These are phyloP conservation scores for Drosophila setifemur DNA, from an alignment of 1,140 invertebrate genomes.

Conservation along the genomic window DNA sequence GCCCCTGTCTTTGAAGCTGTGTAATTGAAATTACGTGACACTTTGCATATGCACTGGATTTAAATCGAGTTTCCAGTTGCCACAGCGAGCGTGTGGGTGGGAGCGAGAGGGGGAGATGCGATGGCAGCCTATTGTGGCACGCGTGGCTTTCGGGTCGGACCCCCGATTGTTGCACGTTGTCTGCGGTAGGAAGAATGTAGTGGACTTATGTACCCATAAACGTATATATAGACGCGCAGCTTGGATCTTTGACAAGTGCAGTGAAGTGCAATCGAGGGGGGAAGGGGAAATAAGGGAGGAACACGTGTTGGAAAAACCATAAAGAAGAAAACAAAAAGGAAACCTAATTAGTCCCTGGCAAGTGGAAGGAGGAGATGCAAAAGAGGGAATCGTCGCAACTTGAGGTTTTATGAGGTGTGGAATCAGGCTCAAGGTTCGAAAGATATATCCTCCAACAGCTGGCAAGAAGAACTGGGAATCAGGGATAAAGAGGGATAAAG, in stretches of 20 bases:
- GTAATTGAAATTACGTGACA: conserved; percentile 80
- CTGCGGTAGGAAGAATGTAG: conserved; percentile 33
- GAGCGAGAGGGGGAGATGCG: background rate
- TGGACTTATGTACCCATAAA: conserved; percentile 1
- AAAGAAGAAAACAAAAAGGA: conserved; percentile 28
- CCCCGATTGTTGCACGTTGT: conserved; percentile 16
- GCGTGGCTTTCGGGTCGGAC: conserved; percentile 45
- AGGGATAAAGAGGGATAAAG: background rate
- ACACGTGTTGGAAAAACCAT: conserved; percentile 38
- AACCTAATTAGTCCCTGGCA: conserved; percentile 60
- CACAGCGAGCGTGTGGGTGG: conserved; percentile 20
- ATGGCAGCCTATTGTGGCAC: conserved; percentile 58
- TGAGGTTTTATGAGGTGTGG: conserved; percentile 9
- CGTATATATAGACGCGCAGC: conserved; percentile 36
- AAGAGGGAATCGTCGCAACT: background rate
- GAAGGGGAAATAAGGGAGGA: background rate
- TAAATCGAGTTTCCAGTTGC: conserved; percentile 75
- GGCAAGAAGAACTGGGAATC: background rate
- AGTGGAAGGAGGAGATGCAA: conserved; percentile 3
- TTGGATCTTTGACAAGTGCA: conserved; percentile 62
- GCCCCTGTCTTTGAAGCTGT: conserved; percentile 51
- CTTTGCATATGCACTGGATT: conserved; percentile 79
- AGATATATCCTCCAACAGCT: conserved; percentile 5
- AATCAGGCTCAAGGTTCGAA: conserved; percentile 5
- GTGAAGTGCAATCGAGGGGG: conserved; percentile 44